Base-by-base conservation (phyloP, 1,140 invertebrate genomes). In the Drosophila sp. region DNA sequence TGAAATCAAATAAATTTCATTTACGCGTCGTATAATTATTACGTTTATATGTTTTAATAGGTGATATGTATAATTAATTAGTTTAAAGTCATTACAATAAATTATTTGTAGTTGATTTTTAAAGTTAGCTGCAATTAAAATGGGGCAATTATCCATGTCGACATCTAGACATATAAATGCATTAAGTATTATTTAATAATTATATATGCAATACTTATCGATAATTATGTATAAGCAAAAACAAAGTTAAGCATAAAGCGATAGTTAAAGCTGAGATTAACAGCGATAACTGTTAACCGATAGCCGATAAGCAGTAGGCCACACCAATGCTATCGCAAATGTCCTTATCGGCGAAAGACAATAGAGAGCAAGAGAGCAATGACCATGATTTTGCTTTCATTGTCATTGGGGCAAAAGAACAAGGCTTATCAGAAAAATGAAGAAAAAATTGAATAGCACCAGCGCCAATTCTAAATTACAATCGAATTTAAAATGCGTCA, bases 1-100 rank as follows among this genome's bases (percentile, higher is more conserved):
- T 87, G 83, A 89, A 89, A 89, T 89, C 83, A 89, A 89, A 89
- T 89, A 83, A 83, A 89, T 87, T 83, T 82, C 46, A 73, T 75
- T 86, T 82, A 78, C 82, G 72, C 78, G 80, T 1, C 32, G 16
- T 40, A 58, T 32, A 67, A 40, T 50, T 65, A 21, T 66, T 64
- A 65, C 40, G 50, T 62, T 61, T 56, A 54, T 71, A 71, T 63
- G 36, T 58, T 16, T 7, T 18, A 50, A n/a, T 34, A 25, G 32
- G 27, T 50, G 27, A 16, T 66, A 21, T 58, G 40, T 72, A 56
- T 32, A 64, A 48, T 41, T 32, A 64, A 48, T 41, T 48, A 29
- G 8, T 56, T 62, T 61, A 34, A 34, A 18, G 41, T 64, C 48
- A 40, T 71, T 54, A 48, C 51, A 64, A 14, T 57, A 34, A 27